Conservation (phyloP, 64 coral and sea anemone genomes). For the Montipora efflorescens region DNA sequence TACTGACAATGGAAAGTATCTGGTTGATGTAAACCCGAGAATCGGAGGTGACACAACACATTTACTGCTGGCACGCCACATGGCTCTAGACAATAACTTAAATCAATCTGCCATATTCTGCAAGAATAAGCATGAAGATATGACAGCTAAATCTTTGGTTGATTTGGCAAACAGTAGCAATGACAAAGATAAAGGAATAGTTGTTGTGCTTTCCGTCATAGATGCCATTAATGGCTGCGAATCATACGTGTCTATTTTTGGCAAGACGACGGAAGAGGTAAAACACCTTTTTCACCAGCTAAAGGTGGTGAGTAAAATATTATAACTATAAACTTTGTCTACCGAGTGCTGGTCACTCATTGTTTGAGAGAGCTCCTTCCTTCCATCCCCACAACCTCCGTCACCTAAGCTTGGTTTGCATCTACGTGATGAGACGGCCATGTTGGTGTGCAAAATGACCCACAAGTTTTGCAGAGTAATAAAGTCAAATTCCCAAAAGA, state of each 20-base stretch:
- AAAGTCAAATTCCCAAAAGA: too few relatives aligned
- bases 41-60: constrained; percentile 55
- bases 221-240: constrained; percentile 16
- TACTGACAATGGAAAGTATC: constrained; percentile 43
- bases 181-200: background rate
- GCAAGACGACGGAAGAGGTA: constrained; percentile 39
- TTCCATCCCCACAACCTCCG: too few relatives aligned
- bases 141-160: background rate
- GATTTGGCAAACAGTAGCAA: constrained; percentile 38
- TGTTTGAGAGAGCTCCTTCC: too few relatives aligned
- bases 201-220: constrained; percentile 11
- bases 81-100: constrained; percentile 28
- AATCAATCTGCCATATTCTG: constrained; percentile 20
- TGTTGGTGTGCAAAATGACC: too few relatives aligned
- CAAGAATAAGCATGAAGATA: background rate
- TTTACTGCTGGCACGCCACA: constrained; percentile 21
- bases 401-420: too few relatives aligned
- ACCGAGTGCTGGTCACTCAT: too few relatives aligned
- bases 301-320: background rate
- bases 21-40: constrained; percentile 59
- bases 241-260: constrained; percentile 48
- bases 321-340: background rate
- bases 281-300: constrained; percentile 29
- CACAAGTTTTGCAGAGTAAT: too few relatives aligned
- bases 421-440: too few relatives aligned